A percentile compares a stretch with the other conserved stretches of the same genome.
phyloP scores from a whole-genome alignment of 2,888 invertebrate species.

The Gortyna flavago region DNA sequence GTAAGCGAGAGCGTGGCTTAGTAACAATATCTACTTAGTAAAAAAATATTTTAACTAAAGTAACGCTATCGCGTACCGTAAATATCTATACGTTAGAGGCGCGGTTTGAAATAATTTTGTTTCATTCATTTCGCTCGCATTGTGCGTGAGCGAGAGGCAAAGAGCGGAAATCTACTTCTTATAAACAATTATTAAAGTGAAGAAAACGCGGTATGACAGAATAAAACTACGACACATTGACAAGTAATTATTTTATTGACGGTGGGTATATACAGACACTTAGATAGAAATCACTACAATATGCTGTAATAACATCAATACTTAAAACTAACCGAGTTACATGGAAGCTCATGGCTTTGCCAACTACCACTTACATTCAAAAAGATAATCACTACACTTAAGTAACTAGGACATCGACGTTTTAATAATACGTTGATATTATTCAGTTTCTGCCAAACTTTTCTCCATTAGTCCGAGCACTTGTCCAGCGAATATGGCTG shows the following conservation, averaged over 20 bases:
- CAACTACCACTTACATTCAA: constrained; percentile 26
- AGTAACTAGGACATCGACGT: constrained; percentile 5
- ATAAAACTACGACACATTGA: constrained; percentile 46
- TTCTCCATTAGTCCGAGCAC: constrained; percentile 90
- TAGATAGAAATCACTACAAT: constrained; percentile 54
- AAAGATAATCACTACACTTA: constrained; percentile 27
- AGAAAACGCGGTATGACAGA: not conserved
- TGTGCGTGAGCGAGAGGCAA: not conserved
- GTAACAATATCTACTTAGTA: not conserved
- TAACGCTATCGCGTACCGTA: constrained; percentile 4
- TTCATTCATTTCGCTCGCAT: not conserved
- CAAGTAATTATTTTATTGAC: constrained; percentile 61
- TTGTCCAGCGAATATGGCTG: constrained; percentile 91
- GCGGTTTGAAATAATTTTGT: not conserved
- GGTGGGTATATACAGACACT: constrained; percentile 63
- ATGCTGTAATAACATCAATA: constrained; percentile 37
- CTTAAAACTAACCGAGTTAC: constrained; percentile 44
- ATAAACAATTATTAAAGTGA: not conserved
- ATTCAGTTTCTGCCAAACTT: constrained; percentile 71
- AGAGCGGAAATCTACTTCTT: not conserved
- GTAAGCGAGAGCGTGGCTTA: not conserved
- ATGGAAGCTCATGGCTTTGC: constrained; percentile 31
- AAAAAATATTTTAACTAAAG: not conserved
- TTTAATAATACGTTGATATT: constrained; percentile 17
- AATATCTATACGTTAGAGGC: not conserved